A percentile compares a stretch with the other conserved stretches of the same genome.
phyloP scores from a whole-genome alignment of 2,113 vertebrate genomes.

The Psilopogon haemacephalus region DNA sequence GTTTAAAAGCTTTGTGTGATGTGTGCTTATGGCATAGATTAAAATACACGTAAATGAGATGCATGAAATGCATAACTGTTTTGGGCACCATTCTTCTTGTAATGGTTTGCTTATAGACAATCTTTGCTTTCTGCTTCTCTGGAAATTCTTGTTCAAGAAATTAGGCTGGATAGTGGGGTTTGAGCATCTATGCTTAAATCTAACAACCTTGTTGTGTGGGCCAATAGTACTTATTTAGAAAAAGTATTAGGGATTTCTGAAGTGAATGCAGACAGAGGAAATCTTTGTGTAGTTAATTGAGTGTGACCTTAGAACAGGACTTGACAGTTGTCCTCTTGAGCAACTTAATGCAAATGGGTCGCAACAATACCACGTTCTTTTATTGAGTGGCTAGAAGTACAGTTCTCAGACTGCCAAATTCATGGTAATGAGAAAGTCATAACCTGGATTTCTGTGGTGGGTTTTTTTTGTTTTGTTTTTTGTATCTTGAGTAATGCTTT shows the following conservation, averaged over 20 bases:
- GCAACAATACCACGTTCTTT: neutral
- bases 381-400: neutral
- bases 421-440: neutral
- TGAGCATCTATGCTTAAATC: neutral
- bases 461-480: neutral
- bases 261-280: neutral
- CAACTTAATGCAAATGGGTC: neutral
- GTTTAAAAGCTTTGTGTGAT: neutral
- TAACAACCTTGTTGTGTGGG: neutral
- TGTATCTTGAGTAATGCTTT: conserved; percentile 16
- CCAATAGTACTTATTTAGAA: neutral
- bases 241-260: neutral
- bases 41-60: neutral
- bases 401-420: neutral
- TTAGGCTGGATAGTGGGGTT: neutral
- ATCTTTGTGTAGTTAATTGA: neutral
- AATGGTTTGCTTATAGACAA: neutral
- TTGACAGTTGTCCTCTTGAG: neutral
- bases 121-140: neutral
- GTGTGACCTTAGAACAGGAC: neutral
- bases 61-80: accelerated
- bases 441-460: neutral
- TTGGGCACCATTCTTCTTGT: neutral
- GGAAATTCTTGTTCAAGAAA: neutral
- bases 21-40: neutral